Evolutionary conservation across 2,113 vertebrate species (phyloP), one percentile per base, ranked within the genome.

Genomic region (Pavo muticus): DNA sequence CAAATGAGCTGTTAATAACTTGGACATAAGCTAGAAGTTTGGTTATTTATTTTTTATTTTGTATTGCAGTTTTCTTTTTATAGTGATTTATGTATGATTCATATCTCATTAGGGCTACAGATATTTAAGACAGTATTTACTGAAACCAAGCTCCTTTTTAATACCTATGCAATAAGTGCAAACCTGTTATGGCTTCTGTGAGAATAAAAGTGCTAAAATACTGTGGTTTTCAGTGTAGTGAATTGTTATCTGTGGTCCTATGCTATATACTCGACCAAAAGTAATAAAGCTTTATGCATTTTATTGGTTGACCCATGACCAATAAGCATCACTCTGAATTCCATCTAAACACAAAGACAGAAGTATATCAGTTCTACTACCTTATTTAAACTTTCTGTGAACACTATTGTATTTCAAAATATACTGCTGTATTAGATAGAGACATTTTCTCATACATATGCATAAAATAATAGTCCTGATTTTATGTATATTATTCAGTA

Each of bases 271-370:
- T 35, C 84, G 68, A n/a, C 9, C 44, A 63, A 44, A 74, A 70
- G 16, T 37, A 91, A 64, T 4, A 39, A 27, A 42, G 9, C 6
- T 72, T 71, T 71, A 40, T 18, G 25, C 3, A 42, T 30, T 71
- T 72, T 29, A 54, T 68, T 80, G 30, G 5, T 16, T 67, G 61
- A 69, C 60, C 24, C 79, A 19, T 44, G 65, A 44, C 4, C 0
- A 0, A 0, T 24, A 60, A 63, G 17, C 42, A 65, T 72, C 44
- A 45, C 0, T 0, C 14, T 85, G 20, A 8, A 47, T 47, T 47
- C 88, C 59, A 68, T 14, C 14, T 24, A 47, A 29, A 9, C 39
- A 57, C 94, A 32, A 64, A 37, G n/a, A 77, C 56, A 77, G 72
- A 80, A 94, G 47, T 17, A 68, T 25, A 75, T 56, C 32, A 21